Evolutionary conservation across 2,888 invertebrate species (phyloP).

Genomic region (Drosophila infuscata): DNA sequence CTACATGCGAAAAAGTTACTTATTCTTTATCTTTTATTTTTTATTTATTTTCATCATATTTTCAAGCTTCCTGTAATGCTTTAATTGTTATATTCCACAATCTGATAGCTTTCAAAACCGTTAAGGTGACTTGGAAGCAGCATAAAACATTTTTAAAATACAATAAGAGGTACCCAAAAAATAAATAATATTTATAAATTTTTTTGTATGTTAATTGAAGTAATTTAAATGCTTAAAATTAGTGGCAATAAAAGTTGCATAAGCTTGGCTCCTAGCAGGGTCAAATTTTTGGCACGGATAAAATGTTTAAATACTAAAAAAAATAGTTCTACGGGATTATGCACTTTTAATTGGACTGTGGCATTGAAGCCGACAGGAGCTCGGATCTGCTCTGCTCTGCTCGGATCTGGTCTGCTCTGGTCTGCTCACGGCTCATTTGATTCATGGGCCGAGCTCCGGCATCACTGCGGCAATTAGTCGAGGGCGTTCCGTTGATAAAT

Average conservation of each 20-base stretch:
- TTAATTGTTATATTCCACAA: neutral
- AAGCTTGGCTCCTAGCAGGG: neutral
- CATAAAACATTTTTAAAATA: neutral
- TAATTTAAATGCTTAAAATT: too few species aligned
- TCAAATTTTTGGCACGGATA: conserved; percentile 9
- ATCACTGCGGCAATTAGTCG: conserved; percentile 59
- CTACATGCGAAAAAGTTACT: too few species aligned
- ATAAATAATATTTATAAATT: neutral
- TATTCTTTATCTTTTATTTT: accelerated
- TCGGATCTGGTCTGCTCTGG: neutral
- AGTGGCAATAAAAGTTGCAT: neutral
- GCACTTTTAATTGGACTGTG: conserved; percentile 52
- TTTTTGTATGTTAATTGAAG: neutral
- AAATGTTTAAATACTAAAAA: neutral
- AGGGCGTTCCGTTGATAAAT: conserved; percentile 63
- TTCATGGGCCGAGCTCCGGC: conserved; percentile 45
- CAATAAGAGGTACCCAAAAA: neutral
- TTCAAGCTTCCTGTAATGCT: neutral
- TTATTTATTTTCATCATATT: neutral
- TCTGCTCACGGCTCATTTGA: conserved; percentile 50
- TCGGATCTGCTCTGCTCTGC: neutral
- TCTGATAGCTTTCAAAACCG: accelerated
- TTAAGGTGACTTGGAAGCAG: neutral
- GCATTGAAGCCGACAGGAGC: neutral
- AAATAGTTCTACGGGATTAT: conserved; percentile 29